Conservation (phyloP, 2,888 invertebrate species). For the Halictus ligatus region DNA sequence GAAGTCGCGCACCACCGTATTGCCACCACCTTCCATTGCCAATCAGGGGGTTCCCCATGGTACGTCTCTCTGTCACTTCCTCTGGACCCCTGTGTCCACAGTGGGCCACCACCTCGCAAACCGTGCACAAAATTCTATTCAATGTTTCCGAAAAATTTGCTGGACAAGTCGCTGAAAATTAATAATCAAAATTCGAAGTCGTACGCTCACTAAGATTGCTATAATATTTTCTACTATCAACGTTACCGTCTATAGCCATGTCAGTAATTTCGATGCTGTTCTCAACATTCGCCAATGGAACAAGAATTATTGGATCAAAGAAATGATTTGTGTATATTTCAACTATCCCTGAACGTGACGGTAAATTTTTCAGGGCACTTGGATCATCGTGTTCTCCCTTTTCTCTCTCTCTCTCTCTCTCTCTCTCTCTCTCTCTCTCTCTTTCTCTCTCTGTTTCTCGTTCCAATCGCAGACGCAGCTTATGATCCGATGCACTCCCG, state of each 20-base stretch:
- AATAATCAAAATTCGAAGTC: too few species aligned
- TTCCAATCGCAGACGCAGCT: conserved; percentile 74
- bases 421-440: neutral
- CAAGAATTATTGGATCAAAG: neutral
- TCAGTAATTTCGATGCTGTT: too few species aligned
- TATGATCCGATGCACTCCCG: conserved; percentile 73
- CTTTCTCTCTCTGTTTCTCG: conserved; percentile 23
- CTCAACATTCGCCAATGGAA: neutral
- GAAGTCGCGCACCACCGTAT: conserved; percentile 71
- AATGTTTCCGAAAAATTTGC: too few species aligned
- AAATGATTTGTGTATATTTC: neutral
- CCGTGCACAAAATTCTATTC: neutral
- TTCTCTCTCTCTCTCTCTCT: too few species aligned
- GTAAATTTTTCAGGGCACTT: neutral
- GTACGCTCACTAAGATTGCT: too few species aligned
- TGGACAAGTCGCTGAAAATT: too few species aligned
- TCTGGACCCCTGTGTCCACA: neutral
- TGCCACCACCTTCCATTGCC: conserved; percentile 68
- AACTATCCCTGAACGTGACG: too few species aligned
- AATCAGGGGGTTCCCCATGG: conserved; percentile 45
- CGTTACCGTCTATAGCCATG: neutral
- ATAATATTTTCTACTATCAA: too few species aligned
- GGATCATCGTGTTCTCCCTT: neutral
- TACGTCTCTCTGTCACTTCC: conserved; percentile 32
- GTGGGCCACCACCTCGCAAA: neutral